Evolutionary conservation across 2,888 invertebrate genomes (phyloP).

Genomic region (Coenonympha arcania): DNA sequence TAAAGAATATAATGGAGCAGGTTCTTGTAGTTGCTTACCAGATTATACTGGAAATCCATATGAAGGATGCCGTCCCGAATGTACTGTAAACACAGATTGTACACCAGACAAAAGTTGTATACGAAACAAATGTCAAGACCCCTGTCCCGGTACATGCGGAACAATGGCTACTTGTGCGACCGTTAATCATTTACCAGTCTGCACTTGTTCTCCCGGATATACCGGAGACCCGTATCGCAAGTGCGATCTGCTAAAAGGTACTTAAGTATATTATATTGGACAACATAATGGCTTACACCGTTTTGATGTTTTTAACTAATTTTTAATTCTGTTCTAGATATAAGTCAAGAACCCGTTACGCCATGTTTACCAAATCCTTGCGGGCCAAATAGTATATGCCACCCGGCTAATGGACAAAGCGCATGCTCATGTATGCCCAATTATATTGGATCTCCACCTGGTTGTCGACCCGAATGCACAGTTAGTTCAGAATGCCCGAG

Average conservation of each 20-base stretch:
- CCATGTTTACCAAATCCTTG: conserved; percentile 83
- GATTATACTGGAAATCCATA: conserved; percentile 86
- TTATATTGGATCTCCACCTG: conserved; percentile 82
- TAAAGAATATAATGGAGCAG: conserved; percentile 72
- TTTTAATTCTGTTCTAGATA: too few species aligned
- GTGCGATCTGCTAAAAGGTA: conserved; percentile 66
- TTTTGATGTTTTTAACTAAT: too few species aligned
- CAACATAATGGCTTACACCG: too few species aligned
- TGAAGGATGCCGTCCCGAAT: conserved; percentile 84
- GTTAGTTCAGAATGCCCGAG: conserved; percentile 83
- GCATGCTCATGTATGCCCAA: conserved; percentile 83
- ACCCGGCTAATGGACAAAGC: conserved; percentile 79
- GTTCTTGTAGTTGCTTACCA: conserved; percentile 80
- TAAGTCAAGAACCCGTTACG: conserved; percentile 52
- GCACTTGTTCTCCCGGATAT: conserved; percentile 79
- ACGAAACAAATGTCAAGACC: conserved; percentile 82
- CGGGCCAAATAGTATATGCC: conserved; percentile 83
- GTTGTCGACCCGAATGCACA: conserved; percentile 85
- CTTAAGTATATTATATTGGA: background rate
- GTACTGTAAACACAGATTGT: conserved; percentile 81
- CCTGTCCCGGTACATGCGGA: conserved; percentile 85
- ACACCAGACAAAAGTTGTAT: conserved; percentile 80
- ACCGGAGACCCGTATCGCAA: conserved; percentile 82
- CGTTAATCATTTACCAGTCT: conserved; percentile 79
- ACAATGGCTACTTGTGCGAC: conserved; percentile 81